Base-by-base conservation (phyloP, 2,888 invertebrate species). In the Amphipyra berbera region DNA sequence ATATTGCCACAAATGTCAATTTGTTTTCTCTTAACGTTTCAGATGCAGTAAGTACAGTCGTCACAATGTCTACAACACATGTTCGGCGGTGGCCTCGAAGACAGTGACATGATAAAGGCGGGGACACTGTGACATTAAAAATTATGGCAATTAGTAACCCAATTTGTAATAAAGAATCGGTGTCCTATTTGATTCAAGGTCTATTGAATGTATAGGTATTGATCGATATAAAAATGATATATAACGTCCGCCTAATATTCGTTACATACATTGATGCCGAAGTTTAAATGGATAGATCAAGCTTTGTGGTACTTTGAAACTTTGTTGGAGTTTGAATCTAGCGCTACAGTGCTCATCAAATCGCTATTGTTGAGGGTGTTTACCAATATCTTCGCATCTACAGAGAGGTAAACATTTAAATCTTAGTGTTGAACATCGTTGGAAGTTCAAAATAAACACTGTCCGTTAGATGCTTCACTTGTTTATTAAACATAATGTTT, bases 81-180 rank as follows among this genome's bases (percentile, higher is more conserved):
- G 73, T 68, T 62, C 50, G 47, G 38, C 33, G 14, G 59, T 63
- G 68, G 74, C 67, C 67, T 63, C 55, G 62, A 68, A 76, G 63
- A 55, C 38, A 14, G 68, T 52, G 53, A 73, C 73, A 67, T 38
- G 79, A 65, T 46, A 69, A 60, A 59, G 68, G 77, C 64, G 76
- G 76, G 76, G 47, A 40, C 49, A n/a, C 4, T 54, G 14, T 75
- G 47, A 49, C 61, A 67, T 68, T 50, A 53, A 70, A 73, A 64
- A 60, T 57, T 52, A 58, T 62, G 61, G 62, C 61, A 68, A 71
- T 74, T 70, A 66, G 42, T 48, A 45, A 47, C 15, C 56, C 14
- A 61, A 58, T 52, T 64, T 68, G 33, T 37, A 53, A 54, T 73
- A 55, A 64, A 48, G 53, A 54, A 61, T 62, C 7, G 33, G 44